Evolutionary conservation across 2,113 vertebrate species (phyloP).

Genomic region (Carollia perspicillata): DNA sequence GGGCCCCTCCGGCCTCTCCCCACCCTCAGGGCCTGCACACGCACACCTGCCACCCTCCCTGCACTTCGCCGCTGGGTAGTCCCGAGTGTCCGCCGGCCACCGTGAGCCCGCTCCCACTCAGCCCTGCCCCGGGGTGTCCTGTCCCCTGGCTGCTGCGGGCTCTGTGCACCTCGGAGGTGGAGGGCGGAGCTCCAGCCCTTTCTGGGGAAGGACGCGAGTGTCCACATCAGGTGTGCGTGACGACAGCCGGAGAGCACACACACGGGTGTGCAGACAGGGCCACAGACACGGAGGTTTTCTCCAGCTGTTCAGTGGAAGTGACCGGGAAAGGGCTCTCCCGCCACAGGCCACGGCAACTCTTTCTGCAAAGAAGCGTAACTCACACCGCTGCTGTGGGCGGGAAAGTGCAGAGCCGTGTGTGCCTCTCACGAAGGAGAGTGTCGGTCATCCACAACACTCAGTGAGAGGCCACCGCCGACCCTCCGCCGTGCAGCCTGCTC

Average conservation of each 20-base stretch:
- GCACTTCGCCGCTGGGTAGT: too few species aligned
- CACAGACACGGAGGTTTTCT: too few species aligned
- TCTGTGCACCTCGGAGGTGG: too few species aligned
- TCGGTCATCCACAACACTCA: slow-evolving; percentile 87
- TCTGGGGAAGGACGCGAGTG: neutral
- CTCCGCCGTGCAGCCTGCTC: slow-evolving; percentile 72
- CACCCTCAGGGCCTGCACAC: too few species aligned
- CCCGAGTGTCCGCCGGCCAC: too few species aligned
- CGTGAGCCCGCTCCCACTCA: neutral
- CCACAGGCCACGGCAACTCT: slow-evolving; percentile 78
- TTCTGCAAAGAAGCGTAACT: slow-evolving; percentile 84
- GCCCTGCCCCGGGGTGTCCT: neutral
- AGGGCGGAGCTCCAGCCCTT: too few species aligned
- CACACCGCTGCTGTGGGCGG: slow-evolving; percentile 84
- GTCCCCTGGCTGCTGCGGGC: too few species aligned
- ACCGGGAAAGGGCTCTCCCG: slow-evolving; percentile 74
- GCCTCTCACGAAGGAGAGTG: slow-evolving; percentile 86
- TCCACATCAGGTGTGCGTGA: fast-evolving
- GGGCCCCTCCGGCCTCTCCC: neutral
- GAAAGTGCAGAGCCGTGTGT: slow-evolving; percentile 84
- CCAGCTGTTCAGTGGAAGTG: slow-evolving; percentile 68
- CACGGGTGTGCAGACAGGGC: too few species aligned
- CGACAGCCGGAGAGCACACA: neutral
- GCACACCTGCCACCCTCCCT: neutral
- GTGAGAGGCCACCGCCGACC: slow-evolving; percentile 90